These are phyloP conservation scores for Oxystoma pomonae DNA, from an alignment of 2,888 invertebrate species.

Conservation along the genomic window DNA sequence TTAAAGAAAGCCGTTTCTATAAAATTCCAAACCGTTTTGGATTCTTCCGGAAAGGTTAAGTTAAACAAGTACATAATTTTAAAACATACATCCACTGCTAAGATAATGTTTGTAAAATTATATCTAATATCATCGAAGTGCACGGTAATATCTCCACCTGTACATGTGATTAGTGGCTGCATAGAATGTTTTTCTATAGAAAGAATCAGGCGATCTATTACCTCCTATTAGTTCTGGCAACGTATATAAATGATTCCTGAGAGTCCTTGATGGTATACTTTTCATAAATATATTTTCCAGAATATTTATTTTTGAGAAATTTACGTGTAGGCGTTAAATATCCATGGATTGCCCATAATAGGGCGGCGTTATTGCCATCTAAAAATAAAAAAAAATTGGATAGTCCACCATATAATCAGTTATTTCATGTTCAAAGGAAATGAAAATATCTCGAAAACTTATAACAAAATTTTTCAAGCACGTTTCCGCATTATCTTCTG, in stretches of 20 bases:
- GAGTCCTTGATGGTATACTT: neutral
- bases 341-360: slow-evolving; percentile 23
- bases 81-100: neutral
- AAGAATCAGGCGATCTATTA: neutral
- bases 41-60: neutral
- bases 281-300: neutral
- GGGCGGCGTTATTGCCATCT: slow-evolving; percentile 17
- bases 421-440: too few species aligned
- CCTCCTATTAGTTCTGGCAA: neutral
- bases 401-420: too few species aligned
- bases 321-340: slow-evolving; percentile 22
- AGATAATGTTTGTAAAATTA: neutral
- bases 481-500: too few species aligned
- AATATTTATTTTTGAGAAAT: slow-evolving; percentile 10
- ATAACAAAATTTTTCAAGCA: too few species aligned
- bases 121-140: neutral
- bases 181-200: neutral
- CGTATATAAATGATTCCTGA: neutral
- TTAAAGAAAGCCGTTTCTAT: neutral
- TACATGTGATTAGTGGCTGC: neutral
- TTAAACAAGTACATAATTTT: neutral
- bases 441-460: too few species aligned
- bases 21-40: neutral
- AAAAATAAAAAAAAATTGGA: slow-evolving; percentile 2
- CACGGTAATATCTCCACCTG: neutral